phyloP scores from a whole-genome alignment of 1,140 invertebrate species.

The Thalassaphorura encarpata region DNA sequence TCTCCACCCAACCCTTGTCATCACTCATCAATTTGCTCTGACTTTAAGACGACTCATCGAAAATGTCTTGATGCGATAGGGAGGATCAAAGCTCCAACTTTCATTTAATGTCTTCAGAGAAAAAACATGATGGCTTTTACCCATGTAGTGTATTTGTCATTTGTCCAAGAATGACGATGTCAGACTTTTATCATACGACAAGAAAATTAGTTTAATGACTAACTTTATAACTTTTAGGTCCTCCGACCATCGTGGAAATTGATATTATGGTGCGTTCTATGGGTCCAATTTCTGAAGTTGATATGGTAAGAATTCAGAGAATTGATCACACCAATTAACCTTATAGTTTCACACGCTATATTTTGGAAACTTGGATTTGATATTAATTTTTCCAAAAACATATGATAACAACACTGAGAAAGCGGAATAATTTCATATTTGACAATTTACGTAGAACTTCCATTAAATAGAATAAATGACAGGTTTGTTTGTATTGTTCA shows the following conservation, averaged over 20 bases:
- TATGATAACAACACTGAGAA: no score
- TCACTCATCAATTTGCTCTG: no score
- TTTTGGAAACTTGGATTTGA: no score
- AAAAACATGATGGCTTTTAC: background rate
- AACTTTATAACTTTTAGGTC: constrained; percentile 44
- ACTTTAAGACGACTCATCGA: background rate
- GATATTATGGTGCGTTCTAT: constrained; percentile 78
- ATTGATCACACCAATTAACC: no score
- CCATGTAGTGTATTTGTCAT: background rate
- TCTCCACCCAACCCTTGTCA: no score
- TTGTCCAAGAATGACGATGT: background rate
- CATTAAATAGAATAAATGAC: no score
- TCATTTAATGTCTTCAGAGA: background rate
- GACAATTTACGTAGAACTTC: no score
- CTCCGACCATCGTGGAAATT: constrained; percentile 67
- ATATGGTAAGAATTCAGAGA: constrained; percentile 74
- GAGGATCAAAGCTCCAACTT: background rate
- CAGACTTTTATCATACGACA: background rate
- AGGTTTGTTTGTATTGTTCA: no score
- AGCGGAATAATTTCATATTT: no score
- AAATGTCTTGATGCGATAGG: background rate
- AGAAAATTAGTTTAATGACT: background rate
- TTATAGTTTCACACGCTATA: no score
- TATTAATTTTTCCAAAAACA: no score
- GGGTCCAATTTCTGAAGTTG: constrained; percentile 78